These are phyloP conservation scores for Eremophila alpestris DNA, from an alignment of 2,797 vertebrate species.

Conservation along the genomic window DNA sequence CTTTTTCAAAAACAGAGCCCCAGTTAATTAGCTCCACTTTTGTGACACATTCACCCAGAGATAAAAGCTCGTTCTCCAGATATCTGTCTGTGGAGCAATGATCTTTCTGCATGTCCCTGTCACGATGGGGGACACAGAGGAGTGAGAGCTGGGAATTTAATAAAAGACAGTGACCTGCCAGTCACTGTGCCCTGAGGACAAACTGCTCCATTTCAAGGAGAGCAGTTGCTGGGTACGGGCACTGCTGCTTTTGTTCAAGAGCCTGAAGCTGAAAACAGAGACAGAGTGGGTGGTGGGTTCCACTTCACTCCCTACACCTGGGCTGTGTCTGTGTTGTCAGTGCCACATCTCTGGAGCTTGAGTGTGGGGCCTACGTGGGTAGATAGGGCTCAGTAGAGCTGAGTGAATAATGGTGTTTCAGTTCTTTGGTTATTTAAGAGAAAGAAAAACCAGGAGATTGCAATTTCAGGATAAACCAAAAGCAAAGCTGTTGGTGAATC, in stretches of 20 bases:
- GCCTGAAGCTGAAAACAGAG: neutral
- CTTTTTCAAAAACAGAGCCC: conserved; percentile 52
- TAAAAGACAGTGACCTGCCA: neutral
- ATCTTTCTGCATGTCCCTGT: neutral
- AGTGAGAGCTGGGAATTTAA: conserved; percentile 14
- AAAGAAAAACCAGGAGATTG: neutral
- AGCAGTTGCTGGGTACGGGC: fast-evolving
- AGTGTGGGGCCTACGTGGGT: fast-evolving
- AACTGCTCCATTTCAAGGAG: neutral
- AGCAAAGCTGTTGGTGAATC: neutral
- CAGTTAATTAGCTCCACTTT: conserved; percentile 58
- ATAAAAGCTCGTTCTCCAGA: conserved; percentile 20
- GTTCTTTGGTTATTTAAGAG: neutral
- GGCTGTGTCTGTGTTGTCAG: neutral
- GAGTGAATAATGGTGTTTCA: neutral
- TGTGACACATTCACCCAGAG: conserved; percentile 1
- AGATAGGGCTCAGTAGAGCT: neutral
- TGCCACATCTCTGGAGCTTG: neutral
- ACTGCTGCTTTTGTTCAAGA: neutral
- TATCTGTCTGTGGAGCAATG: neutral
- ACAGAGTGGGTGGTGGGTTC: neutral
- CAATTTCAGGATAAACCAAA: neutral
- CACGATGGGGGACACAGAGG: neutral
- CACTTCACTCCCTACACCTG: fast-evolving
- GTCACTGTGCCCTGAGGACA: neutral